These are phyloP conservation scores for Prunella strophiata DNA, from an alignment of 2,797 vertebrate genomes.

Conservation along the genomic window DNA sequence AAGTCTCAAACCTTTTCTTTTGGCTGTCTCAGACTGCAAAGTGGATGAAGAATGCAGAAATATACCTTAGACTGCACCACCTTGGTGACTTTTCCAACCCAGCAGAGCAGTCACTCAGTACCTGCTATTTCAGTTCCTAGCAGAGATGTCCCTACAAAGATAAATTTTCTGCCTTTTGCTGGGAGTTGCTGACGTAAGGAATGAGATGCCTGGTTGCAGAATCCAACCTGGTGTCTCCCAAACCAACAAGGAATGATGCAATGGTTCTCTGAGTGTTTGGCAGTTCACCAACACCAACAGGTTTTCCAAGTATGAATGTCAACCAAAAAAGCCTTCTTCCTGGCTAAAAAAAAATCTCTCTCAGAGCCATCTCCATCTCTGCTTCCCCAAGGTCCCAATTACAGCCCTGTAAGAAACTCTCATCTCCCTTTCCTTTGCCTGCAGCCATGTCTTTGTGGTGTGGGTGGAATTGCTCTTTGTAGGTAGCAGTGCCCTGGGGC, in stretches of 20 bases:
- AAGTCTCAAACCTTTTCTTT: not conserved
- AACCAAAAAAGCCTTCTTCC: not conserved
- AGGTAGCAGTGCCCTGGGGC: not conserved
- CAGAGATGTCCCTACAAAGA: not conserved
- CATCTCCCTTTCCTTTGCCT: not conserved
- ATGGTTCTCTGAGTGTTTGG: not conserved
- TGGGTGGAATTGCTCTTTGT: conserved; percentile 38
- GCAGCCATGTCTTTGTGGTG: not conserved
- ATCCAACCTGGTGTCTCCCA: not conserved
- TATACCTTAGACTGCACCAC: not conserved
- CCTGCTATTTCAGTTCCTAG: not conserved
- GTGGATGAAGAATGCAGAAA: not conserved
- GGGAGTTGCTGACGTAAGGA: not conserved
- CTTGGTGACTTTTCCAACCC: conserved; percentile 12
- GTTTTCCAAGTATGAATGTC: not conserved
- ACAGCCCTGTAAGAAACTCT: not conserved
- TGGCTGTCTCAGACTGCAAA: not conserved
- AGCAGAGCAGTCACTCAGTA: not conserved
- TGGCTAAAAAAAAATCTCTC: not conserved
- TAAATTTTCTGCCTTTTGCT: not conserved
- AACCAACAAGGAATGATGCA: not conserved
- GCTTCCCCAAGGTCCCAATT: not conserved
- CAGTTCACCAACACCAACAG: not conserved
- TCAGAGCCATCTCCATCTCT: not conserved
- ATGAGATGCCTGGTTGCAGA: not conserved